A percentile compares a stretch with the other conserved stretches of the same genome.
Conservation (phyloP, 2,797 vertebrate genomes). For the Chanos chanos region DNA sequence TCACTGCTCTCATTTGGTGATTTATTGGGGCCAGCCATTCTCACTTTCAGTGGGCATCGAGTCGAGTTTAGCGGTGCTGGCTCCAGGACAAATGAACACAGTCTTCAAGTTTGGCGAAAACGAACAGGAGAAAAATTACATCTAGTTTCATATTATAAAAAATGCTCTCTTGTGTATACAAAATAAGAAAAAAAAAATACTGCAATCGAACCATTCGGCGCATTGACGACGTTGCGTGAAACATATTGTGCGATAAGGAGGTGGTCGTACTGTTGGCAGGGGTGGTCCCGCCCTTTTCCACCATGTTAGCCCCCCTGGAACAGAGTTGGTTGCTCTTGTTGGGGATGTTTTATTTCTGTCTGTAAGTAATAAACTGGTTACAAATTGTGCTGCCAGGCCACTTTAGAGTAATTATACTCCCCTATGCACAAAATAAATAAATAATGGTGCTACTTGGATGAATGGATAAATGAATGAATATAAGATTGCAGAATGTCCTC, state of each 20-base stretch:
- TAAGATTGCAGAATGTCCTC: constrained; percentile 30
- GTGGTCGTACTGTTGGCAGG: too few relatives aligned
- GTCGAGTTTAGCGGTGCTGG: constrained; percentile 27
- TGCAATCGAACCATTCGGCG: too few relatives aligned
- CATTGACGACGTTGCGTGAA: too few relatives aligned
- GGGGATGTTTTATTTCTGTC: constrained; percentile 30
- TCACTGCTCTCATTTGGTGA: constrained; percentile 57
- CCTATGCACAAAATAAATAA: constrained; percentile 35
- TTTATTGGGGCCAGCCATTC: constrained; percentile 51
- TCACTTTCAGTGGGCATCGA: constrained; percentile 40
- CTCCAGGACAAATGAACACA: constrained; percentile 32
- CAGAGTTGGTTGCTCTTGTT: constrained; percentile 23
- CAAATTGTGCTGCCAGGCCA: constrained; percentile 44
- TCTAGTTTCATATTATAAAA: constrained; percentile 30
- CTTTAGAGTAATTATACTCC: constrained; percentile 48
- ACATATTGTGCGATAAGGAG: too few relatives aligned
- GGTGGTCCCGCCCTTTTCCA: background rate
- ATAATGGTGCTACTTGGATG: constrained; percentile 29
- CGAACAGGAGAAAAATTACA: constrained; percentile 19
- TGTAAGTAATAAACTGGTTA: constrained; percentile 45
- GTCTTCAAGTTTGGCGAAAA: constrained; percentile 34
- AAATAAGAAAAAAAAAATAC: background rate
- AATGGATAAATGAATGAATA: constrained; percentile 41
- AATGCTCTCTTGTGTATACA: constrained; percentile 27
- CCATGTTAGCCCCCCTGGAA: constrained; percentile 9